phyloP scores from a whole-genome alignment of 2,113 vertebrate species.

The Todiramphus saurophagus region DNA sequence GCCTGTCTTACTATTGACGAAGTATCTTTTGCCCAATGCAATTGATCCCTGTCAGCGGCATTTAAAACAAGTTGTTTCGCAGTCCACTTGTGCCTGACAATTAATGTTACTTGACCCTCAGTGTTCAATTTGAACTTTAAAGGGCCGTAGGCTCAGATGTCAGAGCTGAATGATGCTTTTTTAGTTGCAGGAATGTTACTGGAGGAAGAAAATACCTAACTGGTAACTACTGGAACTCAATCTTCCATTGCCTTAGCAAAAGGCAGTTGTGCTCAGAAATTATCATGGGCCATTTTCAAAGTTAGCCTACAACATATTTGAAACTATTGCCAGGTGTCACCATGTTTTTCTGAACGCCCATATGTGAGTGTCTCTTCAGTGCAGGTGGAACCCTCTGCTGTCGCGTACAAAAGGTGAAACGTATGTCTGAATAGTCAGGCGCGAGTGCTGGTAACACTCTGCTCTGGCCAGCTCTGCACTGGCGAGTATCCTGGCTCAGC shows the following conservation, averaged over 20 bases:
- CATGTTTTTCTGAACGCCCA: neutral
- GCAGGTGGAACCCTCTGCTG: neutral
- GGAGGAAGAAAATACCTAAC: neutral
- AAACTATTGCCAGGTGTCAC: neutral
- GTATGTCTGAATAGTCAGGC: fast-evolving
- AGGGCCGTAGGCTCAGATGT: neutral
- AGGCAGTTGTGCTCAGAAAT: neutral
- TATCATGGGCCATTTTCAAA: neutral
- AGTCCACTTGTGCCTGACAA: neutral
- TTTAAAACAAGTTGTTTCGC: neutral
- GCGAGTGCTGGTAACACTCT: neutral
- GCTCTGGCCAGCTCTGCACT: neutral
- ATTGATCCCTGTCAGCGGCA: neutral
- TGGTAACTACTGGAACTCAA: neutral
- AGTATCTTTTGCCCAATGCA: neutral
- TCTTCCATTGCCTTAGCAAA: neutral
- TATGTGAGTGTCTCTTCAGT: neutral
- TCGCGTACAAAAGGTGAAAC: neutral
- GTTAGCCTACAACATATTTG: neutral
- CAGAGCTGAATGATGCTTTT: neutral
- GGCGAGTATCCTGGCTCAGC: neutral
- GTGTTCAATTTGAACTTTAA: neutral
- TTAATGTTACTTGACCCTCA: neutral
- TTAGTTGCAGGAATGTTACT: neutral
- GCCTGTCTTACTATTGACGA: neutral